Evolutionary conservation across 2,888 invertebrate species (phyloP).

Genomic region (Cantharis rustica): DNA sequence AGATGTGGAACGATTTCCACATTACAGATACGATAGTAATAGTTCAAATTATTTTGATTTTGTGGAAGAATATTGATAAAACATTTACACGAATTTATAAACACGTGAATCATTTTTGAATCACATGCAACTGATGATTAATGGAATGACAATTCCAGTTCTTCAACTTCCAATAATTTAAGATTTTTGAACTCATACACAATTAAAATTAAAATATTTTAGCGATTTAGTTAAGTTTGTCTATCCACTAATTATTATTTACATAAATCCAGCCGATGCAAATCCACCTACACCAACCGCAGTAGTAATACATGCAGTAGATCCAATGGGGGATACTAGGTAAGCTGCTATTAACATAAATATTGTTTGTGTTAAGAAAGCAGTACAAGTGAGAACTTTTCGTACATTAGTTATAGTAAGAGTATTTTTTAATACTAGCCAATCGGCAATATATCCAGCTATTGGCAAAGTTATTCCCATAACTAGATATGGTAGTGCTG

Average conservation of each 20-base stretch:
- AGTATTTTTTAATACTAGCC: constrained; percentile 66
- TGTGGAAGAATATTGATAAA: too few relatives aligned
- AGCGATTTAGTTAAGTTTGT: too few relatives aligned
- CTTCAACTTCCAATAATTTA: too few relatives aligned
- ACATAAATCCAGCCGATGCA: constrained; percentile 92
- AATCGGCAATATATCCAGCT: constrained; percentile 85
- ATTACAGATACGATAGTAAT: too few relatives aligned
- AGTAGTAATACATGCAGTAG: constrained; percentile 81
- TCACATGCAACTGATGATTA: too few relatives aligned
- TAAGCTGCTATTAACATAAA: constrained; percentile 87
- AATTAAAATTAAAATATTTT: too few relatives aligned
- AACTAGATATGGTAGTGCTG: constrained; percentile 86
- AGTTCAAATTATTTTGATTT: too few relatives aligned
- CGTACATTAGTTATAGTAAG: constrained; percentile 76
- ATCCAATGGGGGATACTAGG: constrained; percentile 67
- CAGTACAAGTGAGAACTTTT: constrained; percentile 71
- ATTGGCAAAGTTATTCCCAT: constrained; percentile 83
- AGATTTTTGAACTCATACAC: too few relatives aligned
- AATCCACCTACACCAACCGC: constrained; percentile 91
- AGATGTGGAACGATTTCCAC: too few relatives aligned
- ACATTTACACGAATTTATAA: too few relatives aligned
- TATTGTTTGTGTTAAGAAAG: constrained; percentile 77
- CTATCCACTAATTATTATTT: background rate
- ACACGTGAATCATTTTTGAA: too few relatives aligned
- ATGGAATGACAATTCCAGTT: too few relatives aligned